Evolutionary conservation across 1,140 invertebrate genomes (phyloP), one percentile per base, ranked within the genome.

Genomic region (Linepithema humile): DNA sequence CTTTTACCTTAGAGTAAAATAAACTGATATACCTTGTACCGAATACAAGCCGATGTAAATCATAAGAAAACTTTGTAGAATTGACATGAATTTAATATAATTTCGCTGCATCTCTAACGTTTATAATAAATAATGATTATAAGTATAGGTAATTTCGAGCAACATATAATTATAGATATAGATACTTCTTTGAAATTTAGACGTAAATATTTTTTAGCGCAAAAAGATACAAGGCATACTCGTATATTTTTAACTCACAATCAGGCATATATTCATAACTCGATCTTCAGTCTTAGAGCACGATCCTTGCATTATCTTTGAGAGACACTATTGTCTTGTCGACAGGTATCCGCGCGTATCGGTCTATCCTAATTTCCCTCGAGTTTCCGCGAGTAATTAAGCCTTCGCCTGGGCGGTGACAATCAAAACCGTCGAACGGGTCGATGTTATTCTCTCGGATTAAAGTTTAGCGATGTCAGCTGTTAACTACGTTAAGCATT

Each of bases 381-480:
- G 50, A 84, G 82, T 70, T 65, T 84, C 53, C 53, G 26, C 53
- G 70, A 87, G 45, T 88, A 88, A 88, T 88, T 87, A 87, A 64
- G 82, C 85, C 72, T 84, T 72, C 74, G 75, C 70, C 35, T 82
- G 83, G 80, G 72, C 80, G 72, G 65, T 84, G 53, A 88, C 82
- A 85, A 87, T 88, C 86, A 73, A 88, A 88, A 40, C 59, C 45
- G 60, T 75, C 82, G 26, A 73, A 70, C 53, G 40, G 53, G 50
- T 60, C 32, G 78, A 50, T 74, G 70, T 60, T 82, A 72, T 74
- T 73, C 55, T 74, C 45, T 10, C 29, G 73, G 72, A 69, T 80
- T 80, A 80, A 80, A 80, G 75, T 80, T 80, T 80, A 80, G 64
- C 64, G 75, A 80, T 53, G 75, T 80, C 64, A 80, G 38, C 64